Base-by-base conservation (phyloP, 2,888 invertebrate species). In the Tiliacea citrago region DNA sequence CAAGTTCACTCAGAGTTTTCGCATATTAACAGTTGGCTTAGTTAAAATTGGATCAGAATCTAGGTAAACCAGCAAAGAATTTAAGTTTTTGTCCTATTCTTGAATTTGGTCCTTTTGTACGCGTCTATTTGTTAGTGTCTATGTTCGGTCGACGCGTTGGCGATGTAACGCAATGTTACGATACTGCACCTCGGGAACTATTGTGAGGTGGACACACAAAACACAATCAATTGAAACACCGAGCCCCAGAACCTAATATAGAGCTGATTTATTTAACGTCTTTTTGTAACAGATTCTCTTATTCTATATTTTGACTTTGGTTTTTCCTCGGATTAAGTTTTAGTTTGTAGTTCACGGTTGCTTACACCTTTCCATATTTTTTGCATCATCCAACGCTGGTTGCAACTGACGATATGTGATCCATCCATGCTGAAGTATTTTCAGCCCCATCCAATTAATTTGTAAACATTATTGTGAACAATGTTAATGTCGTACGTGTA, bases 81-180 rank as follows among this genome's bases (percentile, higher is more conserved):
- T 35, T 21, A 24, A 4, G 10, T 1, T 29, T 51, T 42, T 45
- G n/a, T 51, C 18, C 12, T 7, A 45, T 49, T n/a, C 12, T 53
- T 35, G 16, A 24, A 13, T 60, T 65, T 76, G 73, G 70, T 75
- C 81, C 81, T 87, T 86, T 65, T 75, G 75, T 45, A 35, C 66
- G 24, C 24, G n/a, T 29, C 7, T 9, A 18, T 51, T 65, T 47
- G 51, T 55, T 57, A 47, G 55, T 55, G 55, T 7, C 21, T 53
- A 60, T 39, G 66, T 67, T 73, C 55, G 45, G 35, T 71, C 60
- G 60, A 77, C 12, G 79, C 87, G 86, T 87, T 87, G 87, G 86
- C 85, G 87, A 83, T 75, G 62, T 68, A 71, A 67, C 29, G 75
- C 68, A 76, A 71, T 82, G 70, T 70, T 66, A 72, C 42, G 62